Evolutionary conservation across 2,888 invertebrate species (phyloP).

Genomic region (Gisinianus flammeolus): DNA sequence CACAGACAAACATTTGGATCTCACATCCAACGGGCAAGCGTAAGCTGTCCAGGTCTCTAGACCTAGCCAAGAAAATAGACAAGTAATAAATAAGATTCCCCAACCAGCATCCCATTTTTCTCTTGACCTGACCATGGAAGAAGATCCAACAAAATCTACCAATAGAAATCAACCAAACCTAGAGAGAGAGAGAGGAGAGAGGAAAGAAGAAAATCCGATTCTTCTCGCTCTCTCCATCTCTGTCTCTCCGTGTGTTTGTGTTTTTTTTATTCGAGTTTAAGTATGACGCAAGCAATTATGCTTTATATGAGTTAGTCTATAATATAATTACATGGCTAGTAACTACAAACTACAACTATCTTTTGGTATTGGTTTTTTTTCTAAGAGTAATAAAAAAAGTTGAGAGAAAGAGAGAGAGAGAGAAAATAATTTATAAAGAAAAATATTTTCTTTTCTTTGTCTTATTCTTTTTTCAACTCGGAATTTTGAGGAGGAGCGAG

Average conservation of each 20-base stretch:
- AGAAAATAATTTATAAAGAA: constrained; percentile 10
- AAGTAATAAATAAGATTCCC: too few species aligned
- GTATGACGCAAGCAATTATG: constrained; percentile 7
- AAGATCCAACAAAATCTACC: too few species aligned
- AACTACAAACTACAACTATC: not conserved
- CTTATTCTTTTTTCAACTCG: not conserved
- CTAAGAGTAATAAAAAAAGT: not conserved
- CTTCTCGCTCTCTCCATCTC: not conserved
- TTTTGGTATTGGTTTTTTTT: not conserved
- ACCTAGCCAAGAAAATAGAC: too few species aligned
- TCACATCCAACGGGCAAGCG: too few species aligned
- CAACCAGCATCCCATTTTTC: too few species aligned
- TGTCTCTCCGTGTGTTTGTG: not conserved
- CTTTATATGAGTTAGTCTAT: not conserved
- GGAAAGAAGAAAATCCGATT: not conserved
- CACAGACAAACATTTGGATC: too few species aligned
- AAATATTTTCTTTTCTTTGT: constrained; percentile 8
- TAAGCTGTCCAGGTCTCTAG: too few species aligned
- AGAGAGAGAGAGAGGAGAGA: not conserved
- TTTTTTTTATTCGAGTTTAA: not conserved
- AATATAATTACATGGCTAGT: not conserved
- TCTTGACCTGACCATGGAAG: too few species aligned
- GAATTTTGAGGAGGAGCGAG: too few species aligned
- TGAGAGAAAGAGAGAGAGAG: not conserved
- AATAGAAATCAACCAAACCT: not conserved